Percentiles rank a stretch among this genome's conserved stretches.
These are phyloP conservation scores for Pyrrhia umbra DNA, from an alignment of 2,888 invertebrate species.

Conservation along the genomic window DNA sequence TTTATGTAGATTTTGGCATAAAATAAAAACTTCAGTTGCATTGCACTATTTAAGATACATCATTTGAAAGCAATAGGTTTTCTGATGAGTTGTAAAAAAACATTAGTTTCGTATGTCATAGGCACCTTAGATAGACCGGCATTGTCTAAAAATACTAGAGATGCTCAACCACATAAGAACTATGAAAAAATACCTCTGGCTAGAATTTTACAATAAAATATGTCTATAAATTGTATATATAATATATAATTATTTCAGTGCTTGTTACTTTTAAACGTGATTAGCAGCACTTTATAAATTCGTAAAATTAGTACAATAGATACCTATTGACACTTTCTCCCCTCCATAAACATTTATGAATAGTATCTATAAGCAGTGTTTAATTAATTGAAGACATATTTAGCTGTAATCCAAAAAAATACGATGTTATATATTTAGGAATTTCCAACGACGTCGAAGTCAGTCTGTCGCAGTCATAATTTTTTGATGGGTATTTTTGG, in stretches of 20 bases:
- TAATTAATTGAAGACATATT: constrained; percentile 1
- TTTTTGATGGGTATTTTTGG: background rate
- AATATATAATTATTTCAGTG: constrained; percentile 4
- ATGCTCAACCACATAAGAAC: constrained; percentile 9
- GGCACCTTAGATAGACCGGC: constrained; percentile 23
- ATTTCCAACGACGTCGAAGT: background rate
- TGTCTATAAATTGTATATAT: constrained; percentile 19
- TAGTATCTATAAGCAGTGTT: constrained; percentile 27
- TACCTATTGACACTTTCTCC: background rate
- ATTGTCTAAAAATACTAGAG: constrained; percentile 28
- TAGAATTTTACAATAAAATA: constrained; percentile 32
- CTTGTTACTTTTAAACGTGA: constrained; percentile 1
- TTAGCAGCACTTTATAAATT: constrained; percentile 25
- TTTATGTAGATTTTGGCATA: constrained; percentile 10
- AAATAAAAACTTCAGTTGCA: constrained; percentile 8
- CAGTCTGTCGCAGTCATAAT: background rate
- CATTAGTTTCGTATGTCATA: constrained; percentile 8
- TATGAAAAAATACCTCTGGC: constrained; percentile 4
- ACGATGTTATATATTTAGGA: background rate
- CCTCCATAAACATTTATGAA: background rate
- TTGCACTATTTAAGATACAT: constrained; percentile 10
- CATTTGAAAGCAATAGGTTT: background rate
- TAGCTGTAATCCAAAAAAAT: background rate
- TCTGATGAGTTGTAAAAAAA: constrained; percentile 4
- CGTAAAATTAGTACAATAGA: constrained; percentile 24